These are phyloP conservation scores for Leptoclinus maculatus DNA, from an alignment of 2,797 vertebrate genomes.

Conservation along the genomic window DNA sequence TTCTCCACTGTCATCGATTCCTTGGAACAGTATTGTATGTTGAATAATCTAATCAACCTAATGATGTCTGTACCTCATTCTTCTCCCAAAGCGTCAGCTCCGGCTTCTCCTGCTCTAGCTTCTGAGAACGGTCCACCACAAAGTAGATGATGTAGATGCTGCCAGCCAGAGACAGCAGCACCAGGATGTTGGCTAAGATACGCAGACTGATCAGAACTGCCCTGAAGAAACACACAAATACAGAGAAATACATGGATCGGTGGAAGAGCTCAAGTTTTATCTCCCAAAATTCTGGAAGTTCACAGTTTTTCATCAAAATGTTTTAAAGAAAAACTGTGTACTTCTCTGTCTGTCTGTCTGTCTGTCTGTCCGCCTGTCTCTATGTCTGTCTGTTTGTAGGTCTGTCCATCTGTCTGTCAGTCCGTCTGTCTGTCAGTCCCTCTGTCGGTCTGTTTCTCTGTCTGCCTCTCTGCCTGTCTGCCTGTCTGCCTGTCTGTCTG, in stretches of 20 bases:
- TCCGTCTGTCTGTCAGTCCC: no score
- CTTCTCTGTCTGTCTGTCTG: no score
- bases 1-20: slow-evolving; percentile 40
- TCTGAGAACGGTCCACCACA: slow-evolving; percentile 97
- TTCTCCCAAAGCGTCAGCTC: slow-evolving; percentile 98
- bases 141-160: slow-evolving; percentile 99
- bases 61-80: slow-evolving; percentile 89
- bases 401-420: no score
- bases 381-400: no score
- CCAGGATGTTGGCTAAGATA: slow-evolving; percentile 94
- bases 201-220: slow-evolving; percentile 93
- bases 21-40: slow-evolving; percentile 19
- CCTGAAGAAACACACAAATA: slow-evolving; percentile 71
- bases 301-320: not conserved
- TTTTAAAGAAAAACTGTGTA: not conserved
- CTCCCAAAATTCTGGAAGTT: not conserved
- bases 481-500: no score
- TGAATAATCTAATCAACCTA: slow-evolving; percentile 52
- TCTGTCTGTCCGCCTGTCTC: no score
- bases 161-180: slow-evolving; percentile 94
- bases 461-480: no score
- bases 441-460: no score
- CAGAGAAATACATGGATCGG: not conserved
- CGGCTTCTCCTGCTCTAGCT: slow-evolving; percentile 89
- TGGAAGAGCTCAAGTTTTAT: not conserved